Evolutionary conservation across 2,113 vertebrate species (phyloP), one percentile per base, ranked within the genome.

Genomic region (Rhegmatorhina hoffmannsi): DNA sequence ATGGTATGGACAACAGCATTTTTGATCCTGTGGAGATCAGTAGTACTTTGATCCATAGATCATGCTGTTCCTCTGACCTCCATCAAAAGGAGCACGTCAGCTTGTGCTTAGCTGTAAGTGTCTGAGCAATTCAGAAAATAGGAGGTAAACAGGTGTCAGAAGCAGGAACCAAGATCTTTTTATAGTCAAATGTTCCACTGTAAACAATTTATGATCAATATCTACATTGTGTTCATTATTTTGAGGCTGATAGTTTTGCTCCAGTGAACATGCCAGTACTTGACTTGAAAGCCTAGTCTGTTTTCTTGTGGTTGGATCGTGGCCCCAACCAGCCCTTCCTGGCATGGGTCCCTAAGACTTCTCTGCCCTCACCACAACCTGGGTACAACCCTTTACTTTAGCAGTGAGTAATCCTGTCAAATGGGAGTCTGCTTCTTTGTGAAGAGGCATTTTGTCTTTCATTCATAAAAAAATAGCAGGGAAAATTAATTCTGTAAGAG

Each of bases 311-410:
- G 95, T 96, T 96, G 59, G 70, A 96, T 94, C 36, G 0, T 92
- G 95, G 97, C 95, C 97, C 97, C 95, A 96, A 9, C 96, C 67
- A 89, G 95, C 88, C 90, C 59, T 93, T 95, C 67, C 97, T 97
- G 97, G 97, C 97, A 96, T 16, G 23, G 18, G 63, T 92, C 81
- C 93, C 93, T 85, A 94, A 93, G 92, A 74, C 92, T 95, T 40
- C 91, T 92, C 72, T 91, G 89, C 86, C 94, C 96, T 94, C 77
- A 88, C 97, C 89, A 2, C 97, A 97, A 95, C 96, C 97, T 90
- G 95, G 95, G 97, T 94, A 91, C 97, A 95, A 92, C 97, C 98
- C 97, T 97, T 78, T 87, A 93, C 96, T 98, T 97, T 94, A 95
- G 40, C 17, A 0, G 76, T 97, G 98, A 98, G 96, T 97, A 98